These are phyloP conservation scores for Luperina testacea DNA, from an alignment of 2,888 invertebrate species.

Conservation along the genomic window DNA sequence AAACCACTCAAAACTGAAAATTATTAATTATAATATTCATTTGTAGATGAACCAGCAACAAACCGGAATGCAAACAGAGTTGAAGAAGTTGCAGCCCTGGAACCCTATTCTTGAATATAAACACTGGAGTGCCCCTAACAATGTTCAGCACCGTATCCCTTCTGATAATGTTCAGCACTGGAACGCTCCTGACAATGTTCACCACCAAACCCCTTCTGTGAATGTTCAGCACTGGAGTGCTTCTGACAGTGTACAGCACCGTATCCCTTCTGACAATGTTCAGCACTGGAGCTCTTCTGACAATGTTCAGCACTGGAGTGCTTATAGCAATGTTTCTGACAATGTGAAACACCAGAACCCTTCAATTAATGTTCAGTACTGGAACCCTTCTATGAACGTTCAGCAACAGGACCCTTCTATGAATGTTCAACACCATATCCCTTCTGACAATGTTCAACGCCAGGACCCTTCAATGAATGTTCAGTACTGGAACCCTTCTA, in stretches of 20 bases:
- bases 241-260: neutral
- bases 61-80: neutral
- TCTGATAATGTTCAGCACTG: neutral
- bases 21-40: neutral
- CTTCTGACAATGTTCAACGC: neutral
- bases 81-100: neutral
- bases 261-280: neutral
- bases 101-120: neutral
- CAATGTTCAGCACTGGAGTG: neutral
- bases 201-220: neutral
- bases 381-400: no score
- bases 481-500: neutral
- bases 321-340: no score
- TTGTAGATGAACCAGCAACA: constrained; percentile 8
- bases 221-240: neutral
- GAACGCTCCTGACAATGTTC: neutral
- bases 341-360: neutral
- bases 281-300: neutral
- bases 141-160: neutral
- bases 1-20: neutral
- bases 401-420: no score
- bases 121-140: neutral
- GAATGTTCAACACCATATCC: no score
- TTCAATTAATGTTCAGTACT: no score
- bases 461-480: neutral